Evolutionary conservation across 1,140 invertebrate species (phyloP).

Genomic region (Drosophila ananassae): DNA sequence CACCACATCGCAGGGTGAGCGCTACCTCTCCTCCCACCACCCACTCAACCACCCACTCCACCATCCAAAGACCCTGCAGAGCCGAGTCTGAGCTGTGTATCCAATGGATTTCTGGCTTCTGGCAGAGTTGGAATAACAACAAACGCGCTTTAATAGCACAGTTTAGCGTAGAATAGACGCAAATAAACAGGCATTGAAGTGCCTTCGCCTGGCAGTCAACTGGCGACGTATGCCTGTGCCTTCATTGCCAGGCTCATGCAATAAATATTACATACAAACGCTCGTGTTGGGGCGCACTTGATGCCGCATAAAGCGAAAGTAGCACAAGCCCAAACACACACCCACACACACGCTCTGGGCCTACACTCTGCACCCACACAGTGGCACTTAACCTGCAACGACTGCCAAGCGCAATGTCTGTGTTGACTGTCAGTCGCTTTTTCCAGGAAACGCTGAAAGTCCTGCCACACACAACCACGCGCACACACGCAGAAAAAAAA

Average conservation of each 20-base stretch:
- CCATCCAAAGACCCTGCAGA: background rate
- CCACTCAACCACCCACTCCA: too few relatives aligned
- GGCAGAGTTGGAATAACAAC: constrained; percentile 74
- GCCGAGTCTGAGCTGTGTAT: constrained; percentile 33
- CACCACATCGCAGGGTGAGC: constrained; percentile 29
- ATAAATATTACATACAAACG: constrained; percentile 67
- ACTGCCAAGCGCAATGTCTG: constrained; percentile 36
- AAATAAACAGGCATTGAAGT: constrained; percentile 78
- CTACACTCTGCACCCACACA: constrained; percentile 4
- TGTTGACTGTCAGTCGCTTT: constrained; percentile 44
- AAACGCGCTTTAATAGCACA: constrained; percentile 81
- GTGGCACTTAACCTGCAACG: constrained; percentile 10
- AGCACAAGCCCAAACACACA: constrained; percentile 52
- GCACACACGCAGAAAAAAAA: too few relatives aligned
- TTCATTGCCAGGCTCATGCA: constrained; percentile 75
- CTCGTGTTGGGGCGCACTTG: constrained; percentile 65
- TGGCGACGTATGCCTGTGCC: constrained; percentile 42
- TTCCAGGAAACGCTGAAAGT: constrained; percentile 58
- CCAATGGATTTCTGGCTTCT: constrained; percentile 50
- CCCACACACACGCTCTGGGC: constrained; percentile 1
- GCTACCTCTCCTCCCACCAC: too few relatives aligned
- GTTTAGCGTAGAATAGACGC: constrained; percentile 81
- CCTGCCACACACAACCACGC: constrained; percentile 2
- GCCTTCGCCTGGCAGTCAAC: constrained; percentile 48
- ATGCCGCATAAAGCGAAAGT: constrained; percentile 74